Evolutionary conservation across 2,113 vertebrate species (phyloP).

Genomic region (Thunnus maccoyii): DNA sequence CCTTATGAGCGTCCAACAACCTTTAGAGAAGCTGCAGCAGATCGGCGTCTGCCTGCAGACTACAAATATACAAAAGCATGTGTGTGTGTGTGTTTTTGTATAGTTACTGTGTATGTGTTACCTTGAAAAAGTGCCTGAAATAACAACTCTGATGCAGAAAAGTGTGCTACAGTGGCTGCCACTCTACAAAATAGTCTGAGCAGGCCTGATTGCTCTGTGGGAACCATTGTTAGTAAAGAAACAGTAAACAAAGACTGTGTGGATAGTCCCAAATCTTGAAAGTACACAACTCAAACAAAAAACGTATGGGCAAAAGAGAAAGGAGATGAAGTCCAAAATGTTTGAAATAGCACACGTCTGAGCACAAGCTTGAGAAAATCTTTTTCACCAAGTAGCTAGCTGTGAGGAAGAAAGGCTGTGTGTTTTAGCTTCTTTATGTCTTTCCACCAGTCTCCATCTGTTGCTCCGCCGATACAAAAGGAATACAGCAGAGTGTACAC

Average conservation of each 20-base stretch:
- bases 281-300: slow-evolving; percentile 55
- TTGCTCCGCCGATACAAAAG: slow-evolving; percentile 69
- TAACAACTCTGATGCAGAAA: not conserved
- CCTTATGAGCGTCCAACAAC: slow-evolving; percentile 87
- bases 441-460: slow-evolving; percentile 76
- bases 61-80: slow-evolving; percentile 15
- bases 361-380: slow-evolving; percentile 81
- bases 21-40: slow-evolving; percentile 69
- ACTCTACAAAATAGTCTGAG: slow-evolving; percentile 25
- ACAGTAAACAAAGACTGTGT: slow-evolving; percentile 52
- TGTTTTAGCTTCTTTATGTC: slow-evolving; percentile 80
- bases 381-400: slow-evolving; percentile 71
- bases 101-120: no score
- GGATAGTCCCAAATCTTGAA: slow-evolving; percentile 57
- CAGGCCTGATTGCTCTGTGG: not conserved
- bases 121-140: not conserved
- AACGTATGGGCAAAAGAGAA: slow-evolving; percentile 51
- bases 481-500: slow-evolving; percentile 77
- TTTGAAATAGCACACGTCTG: slow-evolving; percentile 67
- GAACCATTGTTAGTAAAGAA: slow-evolving; percentile 25
- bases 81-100: not conserved
- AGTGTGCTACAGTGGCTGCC: slow-evolving; percentile 6
- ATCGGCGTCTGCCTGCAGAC: slow-evolving; percentile 13
- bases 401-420: slow-evolving; percentile 82
- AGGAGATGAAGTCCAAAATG: slow-evolving; percentile 69